Base-by-base conservation (phyloP, 1,140 invertebrate species). In the Drosophila trapezifrons region DNA sequence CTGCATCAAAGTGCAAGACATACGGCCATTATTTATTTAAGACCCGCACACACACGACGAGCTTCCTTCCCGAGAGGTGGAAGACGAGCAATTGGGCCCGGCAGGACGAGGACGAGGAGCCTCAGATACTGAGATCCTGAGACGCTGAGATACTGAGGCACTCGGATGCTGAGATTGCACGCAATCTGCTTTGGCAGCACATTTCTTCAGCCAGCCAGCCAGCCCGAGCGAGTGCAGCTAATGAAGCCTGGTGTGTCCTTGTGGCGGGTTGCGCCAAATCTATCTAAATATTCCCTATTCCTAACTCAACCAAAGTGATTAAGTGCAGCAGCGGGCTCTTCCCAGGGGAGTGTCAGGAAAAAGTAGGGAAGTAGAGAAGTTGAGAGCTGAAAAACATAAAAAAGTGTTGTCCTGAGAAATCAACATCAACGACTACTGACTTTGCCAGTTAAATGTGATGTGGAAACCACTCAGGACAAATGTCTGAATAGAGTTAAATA, bases 11-110 rank as follows among this genome's bases (percentile, higher is more conserved):
- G 49, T 64, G 56, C 58, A 87, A 83, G 84, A 89, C 65, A 66
- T 78, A 87, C 72, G 66, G 73, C 58, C 76, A 87, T 87, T 87
- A 87, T 87, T 87, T 87, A 87, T 87, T 87, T 70, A 87, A 79
- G 79, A 72, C 63, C 54, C 74, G 58, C 57, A 62, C 52, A 58
- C 6, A 27, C 20, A 35, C 29, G 29, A 45, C 29, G 38, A 38
- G 49, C 18, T 64, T 67, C 43, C 58, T 32, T 51, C 8, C 22
- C 22, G 22, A 2, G 32, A 17, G 43, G 32, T n/a, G 35, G 22
- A 37, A 58, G 46, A 69, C 54, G 69, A 78, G 74, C 81, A 60
- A 82, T 82, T 64, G 62, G 78, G 58, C 64, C 76, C 63, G 32
- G 47, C 62, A 72, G 70, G 65, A 55, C 52, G 55, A 20, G 27